Base-by-base conservation (phyloP, 2,888 invertebrate species). In the Caenorhabditis sp. region DNA sequence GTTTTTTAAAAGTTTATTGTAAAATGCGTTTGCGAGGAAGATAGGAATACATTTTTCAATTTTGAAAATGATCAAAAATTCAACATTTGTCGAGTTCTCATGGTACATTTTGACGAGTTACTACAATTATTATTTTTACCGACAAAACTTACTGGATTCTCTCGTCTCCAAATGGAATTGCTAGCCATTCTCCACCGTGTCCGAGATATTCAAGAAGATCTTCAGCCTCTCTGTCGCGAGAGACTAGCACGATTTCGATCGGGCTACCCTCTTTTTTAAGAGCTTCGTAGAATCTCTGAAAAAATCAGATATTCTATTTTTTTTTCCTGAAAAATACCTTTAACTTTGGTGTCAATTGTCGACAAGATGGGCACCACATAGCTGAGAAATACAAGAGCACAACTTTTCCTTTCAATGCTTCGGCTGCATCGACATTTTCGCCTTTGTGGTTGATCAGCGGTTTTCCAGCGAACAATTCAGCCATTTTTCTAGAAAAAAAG, bases 351-450 rank as follows among this genome's bases (percentile, higher is more conserved):
- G 85, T 85, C 61, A 85, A 85, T 50, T 78, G 78, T 25, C 84
- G 77, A 71, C 85, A 85, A 0, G 84, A 80, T 10, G 81, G 81
- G 67, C 82, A 78, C 90, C 90, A 90, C 75, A 89, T 89, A n/a
- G 90, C 90, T 0, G 90, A 90, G 81, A 90, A 90, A 82, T 90
- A 90, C 21, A 90, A 81, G 3, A 88, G 90, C 21, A 90, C 83
- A 8, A 78, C 63, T 60, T 78, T 67, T 38, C 83, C 86, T 27
- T 81, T 78, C 20, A 89, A 76, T 49, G 79, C 83, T 12, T 86
- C 85, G 8, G 80, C 83, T 5, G 78, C 81, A 38, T 84, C 78
- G 61, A 83, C 76, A 26, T 77, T 70, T 7, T 68, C 57, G n/a
- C 73, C 79, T 31, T 81, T 71, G 26, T 78, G 59, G 50, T 70